These are phyloP conservation scores for Holothuria scabra DNA, from an alignment of 53 echinoderm and acorn worm genomes.

Conservation along the genomic window DNA sequence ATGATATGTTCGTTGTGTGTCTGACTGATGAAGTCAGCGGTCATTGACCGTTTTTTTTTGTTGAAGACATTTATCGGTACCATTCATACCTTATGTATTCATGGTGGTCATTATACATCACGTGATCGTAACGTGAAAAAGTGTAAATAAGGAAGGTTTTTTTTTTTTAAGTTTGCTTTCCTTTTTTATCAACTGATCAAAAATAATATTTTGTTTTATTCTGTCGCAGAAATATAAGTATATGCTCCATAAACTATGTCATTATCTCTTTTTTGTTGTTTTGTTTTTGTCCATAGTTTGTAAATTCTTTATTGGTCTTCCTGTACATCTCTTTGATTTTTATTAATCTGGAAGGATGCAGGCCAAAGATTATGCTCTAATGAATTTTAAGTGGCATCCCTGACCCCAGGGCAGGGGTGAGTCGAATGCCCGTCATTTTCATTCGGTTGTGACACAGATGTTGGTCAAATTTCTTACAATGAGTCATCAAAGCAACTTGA, in stretches of 20 bases:
- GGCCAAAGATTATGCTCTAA: too few relatives aligned
- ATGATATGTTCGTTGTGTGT: slow-evolving; percentile 29
- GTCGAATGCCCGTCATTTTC: too few relatives aligned
- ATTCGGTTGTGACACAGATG: too few relatives aligned
- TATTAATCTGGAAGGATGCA: too few relatives aligned
- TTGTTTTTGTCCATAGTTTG: too few relatives aligned
- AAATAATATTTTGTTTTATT: slow-evolving; percentile 33
- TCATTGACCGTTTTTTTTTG: background rate
- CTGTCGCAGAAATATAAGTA: slow-evolving; percentile 37
- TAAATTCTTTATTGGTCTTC: too few relatives aligned
- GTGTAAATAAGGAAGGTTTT: background rate
- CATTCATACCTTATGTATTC: slow-evolving; percentile 45
- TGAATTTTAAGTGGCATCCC: too few relatives aligned
- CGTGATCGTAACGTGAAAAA: background rate
- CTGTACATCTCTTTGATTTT: too few relatives aligned
- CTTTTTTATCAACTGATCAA: slow-evolving; percentile 30
- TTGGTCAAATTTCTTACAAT: too few relatives aligned
- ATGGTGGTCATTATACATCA: slow-evolving; percentile 16
- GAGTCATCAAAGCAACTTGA: too few relatives aligned
- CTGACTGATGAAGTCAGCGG: background rate
- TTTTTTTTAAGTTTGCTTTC: slow-evolving; percentile 26
- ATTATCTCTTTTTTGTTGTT: too few relatives aligned
- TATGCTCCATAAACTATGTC: slow-evolving; percentile 6
- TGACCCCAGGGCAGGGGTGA: too few relatives aligned
- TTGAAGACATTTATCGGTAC: slow-evolving; percentile 2